Conservation (phyloP, 2,113 vertebrate species). For the Gavia stellata region DNA sequence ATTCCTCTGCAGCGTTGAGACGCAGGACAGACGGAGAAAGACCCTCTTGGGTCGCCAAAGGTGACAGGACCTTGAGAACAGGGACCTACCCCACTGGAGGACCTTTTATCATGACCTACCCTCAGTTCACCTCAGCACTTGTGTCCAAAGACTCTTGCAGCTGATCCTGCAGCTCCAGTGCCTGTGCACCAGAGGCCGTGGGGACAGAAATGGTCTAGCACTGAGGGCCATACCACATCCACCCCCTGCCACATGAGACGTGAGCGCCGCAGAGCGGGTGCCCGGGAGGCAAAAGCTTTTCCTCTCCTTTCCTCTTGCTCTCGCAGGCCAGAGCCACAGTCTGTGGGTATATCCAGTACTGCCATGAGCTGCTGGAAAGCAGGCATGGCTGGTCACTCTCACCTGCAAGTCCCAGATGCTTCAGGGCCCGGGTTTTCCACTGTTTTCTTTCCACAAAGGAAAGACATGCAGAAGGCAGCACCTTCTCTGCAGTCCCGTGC, state of each 20-base stretch:
- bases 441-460: too few relatives aligned
- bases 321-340: neutral
- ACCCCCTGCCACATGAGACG: neutral
- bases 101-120: neutral
- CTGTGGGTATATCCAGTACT: neutral
- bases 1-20: neutral
- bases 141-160: neutral
- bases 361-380: neutral
- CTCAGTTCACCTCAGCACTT: neutral
- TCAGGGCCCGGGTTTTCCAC: too few relatives aligned
- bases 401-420: neutral
- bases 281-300: neutral
- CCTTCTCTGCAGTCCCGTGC: neutral
- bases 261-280: neutral
- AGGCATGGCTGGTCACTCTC: neutral
- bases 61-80: neutral
- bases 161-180: neutral
- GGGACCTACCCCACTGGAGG: neutral
- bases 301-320: neutral
- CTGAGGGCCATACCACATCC: too few relatives aligned
- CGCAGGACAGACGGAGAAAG: neutral
- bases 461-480: neutral
- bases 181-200: neutral
- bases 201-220: neutral
- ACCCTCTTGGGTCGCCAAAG: neutral